These are phyloP conservation scores for Antrozous pallidus DNA, from an alignment of 2,797 vertebrate species.

Conservation along the genomic window DNA sequence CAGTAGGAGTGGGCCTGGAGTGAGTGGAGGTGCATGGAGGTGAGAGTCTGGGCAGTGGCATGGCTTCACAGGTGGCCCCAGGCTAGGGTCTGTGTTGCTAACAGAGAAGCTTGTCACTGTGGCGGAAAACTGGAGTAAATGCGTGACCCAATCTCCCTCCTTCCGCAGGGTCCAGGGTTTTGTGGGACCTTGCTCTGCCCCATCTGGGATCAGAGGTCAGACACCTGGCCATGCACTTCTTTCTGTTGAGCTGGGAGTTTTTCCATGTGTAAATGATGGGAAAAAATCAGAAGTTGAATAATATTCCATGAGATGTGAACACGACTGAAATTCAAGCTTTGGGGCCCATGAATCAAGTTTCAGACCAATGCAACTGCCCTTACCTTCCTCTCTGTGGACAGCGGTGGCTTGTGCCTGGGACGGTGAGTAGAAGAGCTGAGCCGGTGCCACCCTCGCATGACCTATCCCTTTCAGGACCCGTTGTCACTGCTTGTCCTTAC, in stretches of 20 bases:
- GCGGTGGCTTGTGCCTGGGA: background rate
- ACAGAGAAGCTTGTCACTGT: too few relatives aligned
- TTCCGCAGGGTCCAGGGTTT: background rate
- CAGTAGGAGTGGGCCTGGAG: accelerated
- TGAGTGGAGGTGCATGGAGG: background rate
- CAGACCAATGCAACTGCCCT: accelerated
- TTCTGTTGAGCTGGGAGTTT: background rate
- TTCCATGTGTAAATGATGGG: background rate
- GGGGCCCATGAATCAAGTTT: background rate
- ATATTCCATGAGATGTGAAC: background rate
- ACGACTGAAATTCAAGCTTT: background rate
- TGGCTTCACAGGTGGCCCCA: background rate
- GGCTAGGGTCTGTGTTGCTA: background rate
- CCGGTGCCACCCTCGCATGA: too few relatives aligned
- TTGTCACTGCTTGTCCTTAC: accelerated
- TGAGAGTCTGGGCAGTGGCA: accelerated
- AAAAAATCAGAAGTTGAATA: background rate
- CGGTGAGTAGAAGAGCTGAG: background rate
- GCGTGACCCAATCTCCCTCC: background rate
- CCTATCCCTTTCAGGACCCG: background rate
- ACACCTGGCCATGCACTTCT: too few relatives aligned
- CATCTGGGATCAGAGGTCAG: accelerated
- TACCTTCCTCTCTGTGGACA: accelerated
- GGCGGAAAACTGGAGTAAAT: background rate
- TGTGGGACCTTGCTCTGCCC: background rate